These are phyloP conservation scores for Drosophila anomelani DNA, from an alignment of 2,888 invertebrate genomes.

Conservation along the genomic window DNA sequence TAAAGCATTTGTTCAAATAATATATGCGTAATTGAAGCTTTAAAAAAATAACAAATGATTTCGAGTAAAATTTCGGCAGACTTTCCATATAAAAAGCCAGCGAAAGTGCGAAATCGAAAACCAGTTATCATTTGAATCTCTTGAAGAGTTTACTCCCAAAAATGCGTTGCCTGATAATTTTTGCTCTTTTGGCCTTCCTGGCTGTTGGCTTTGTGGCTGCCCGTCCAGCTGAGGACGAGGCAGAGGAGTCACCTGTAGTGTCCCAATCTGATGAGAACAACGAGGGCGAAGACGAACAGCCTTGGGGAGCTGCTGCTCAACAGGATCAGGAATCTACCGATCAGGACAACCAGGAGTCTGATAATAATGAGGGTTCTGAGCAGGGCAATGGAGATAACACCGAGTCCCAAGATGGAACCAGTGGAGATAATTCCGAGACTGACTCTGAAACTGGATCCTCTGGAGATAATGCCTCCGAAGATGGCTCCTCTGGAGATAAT, in stretches of 20 bases:
- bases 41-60: not conserved
- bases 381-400: not conserved
- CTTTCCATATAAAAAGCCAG: slow-evolving; percentile 26
- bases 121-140: slow-evolving; percentile 15
- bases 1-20: slow-evolving; percentile 34
- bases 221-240: slow-evolving; percentile 24
- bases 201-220: slow-evolving; percentile 33
- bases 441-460: not conserved
- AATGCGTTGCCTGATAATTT: slow-evolving; percentile 41
- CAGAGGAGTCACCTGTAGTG: slow-evolving; percentile 4
- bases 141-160: slow-evolving; percentile 1
- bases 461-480: not conserved
- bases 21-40: slow-evolving; percentile 12
- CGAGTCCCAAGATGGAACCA: not conserved
- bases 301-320: slow-evolving; percentile 7
- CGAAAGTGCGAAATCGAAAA: not conserved
- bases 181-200: slow-evolving; percentile 37
- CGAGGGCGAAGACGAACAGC: not conserved
- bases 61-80: not conserved
- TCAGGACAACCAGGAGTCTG: slow-evolving; percentile 1
- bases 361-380: not conserved
- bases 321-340: not conserved
- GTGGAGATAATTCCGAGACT: not conserved
- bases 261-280: slow-evolving; percentile 2
- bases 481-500: too few species aligned